phyloP scores from a whole-genome alignment of 2,888 invertebrate species.

The Papilio demoleus region DNA sequence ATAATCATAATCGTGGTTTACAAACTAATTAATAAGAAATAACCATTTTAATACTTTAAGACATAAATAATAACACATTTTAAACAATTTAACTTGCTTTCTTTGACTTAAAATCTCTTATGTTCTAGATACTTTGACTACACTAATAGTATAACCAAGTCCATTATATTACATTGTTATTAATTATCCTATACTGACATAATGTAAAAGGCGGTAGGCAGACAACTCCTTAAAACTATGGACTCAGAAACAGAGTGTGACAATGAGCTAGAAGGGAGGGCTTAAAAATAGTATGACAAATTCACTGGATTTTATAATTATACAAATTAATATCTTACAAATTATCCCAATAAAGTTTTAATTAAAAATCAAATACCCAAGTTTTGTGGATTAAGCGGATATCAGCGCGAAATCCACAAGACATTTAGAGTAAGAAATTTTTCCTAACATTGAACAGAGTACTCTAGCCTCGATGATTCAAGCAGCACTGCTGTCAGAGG shows the following conservation, averaged over 20 bases:
- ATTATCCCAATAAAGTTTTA: constrained; percentile 40
- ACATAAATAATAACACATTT: constrained; percentile 84
- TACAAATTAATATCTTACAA: constrained; percentile 40
- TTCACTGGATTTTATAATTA: constrained; percentile 33
- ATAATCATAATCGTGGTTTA: constrained; percentile 79
- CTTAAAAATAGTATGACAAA: constrained; percentile 31
- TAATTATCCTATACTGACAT: constrained; percentile 78
- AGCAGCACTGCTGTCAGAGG: constrained; percentile 37
- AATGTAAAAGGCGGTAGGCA: constrained; percentile 83
- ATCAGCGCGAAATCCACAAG: constrained; percentile 4
- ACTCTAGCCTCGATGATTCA: constrained; percentile 24
- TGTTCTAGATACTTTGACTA: constrained; percentile 75
- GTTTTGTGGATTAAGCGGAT: constrained; percentile 13
- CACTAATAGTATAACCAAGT: constrained; percentile 83
- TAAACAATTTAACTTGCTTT: constrained; percentile 83
- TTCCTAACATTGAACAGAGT: background rate
- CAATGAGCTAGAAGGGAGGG: constrained; percentile 37
- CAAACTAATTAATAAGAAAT: constrained; percentile 84
- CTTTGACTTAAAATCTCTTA: constrained; percentile 84
- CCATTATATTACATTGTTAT: constrained; percentile 78
- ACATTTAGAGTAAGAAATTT: constrained; percentile 11
- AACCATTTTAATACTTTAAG: constrained; percentile 84
- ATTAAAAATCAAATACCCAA: background rate
- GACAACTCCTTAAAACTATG: constrained; percentile 78
- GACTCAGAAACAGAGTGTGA: constrained; percentile 79